phyloP scores from a whole-genome alignment of 2,888 invertebrate species.

The Pocota personata region DNA sequence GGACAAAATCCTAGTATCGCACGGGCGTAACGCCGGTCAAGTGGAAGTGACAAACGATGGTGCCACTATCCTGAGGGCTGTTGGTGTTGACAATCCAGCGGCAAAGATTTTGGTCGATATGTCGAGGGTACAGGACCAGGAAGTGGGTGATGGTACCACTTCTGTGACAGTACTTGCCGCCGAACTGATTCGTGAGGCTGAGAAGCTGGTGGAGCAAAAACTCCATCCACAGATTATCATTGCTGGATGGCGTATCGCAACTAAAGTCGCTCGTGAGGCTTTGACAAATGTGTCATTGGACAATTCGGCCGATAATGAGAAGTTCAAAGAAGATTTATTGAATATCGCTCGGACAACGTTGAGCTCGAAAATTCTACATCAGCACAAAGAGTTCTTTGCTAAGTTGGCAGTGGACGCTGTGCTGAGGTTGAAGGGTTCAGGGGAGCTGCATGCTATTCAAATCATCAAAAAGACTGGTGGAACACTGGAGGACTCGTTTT shows the following conservation, averaged over 20 bases:
- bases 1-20: constrained; percentile 94
- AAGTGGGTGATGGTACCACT: constrained; percentile 99
- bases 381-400: constrained; percentile 98
- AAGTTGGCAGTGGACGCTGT: constrained; percentile 98
- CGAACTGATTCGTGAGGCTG: constrained; percentile 97
- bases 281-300: constrained; percentile 91
- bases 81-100: constrained; percentile 99
- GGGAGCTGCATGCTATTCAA: constrained; percentile 97
- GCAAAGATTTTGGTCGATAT: constrained; percentile 99
- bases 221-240: constrained; percentile 99
- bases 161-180: constrained; percentile 97
- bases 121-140: constrained; percentile 99
- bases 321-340: constrained; percentile 93
- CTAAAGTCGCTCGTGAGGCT: constrained; percentile 92
- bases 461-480: constrained; percentile 98
- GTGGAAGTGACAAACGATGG: constrained; percentile 99
- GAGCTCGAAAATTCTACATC: constrained; percentile 98
- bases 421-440: constrained; percentile 96
- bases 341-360: constrained; percentile 99
- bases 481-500: constrained; percentile 95
- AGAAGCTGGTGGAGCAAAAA: constrained; percentile 95
- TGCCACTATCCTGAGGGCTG: constrained; percentile 97
- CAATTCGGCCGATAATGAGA: constrained; percentile 90
- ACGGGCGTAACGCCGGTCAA: constrained; percentile 90
- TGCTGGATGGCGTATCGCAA: constrained; percentile 96